A percentile compares a stretch with the other conserved stretches of the same genome.
These are phyloP conservation scores for Drosophila hamatofila DNA, from an alignment of 2,888 invertebrate species.

Conservation along the genomic window DNA sequence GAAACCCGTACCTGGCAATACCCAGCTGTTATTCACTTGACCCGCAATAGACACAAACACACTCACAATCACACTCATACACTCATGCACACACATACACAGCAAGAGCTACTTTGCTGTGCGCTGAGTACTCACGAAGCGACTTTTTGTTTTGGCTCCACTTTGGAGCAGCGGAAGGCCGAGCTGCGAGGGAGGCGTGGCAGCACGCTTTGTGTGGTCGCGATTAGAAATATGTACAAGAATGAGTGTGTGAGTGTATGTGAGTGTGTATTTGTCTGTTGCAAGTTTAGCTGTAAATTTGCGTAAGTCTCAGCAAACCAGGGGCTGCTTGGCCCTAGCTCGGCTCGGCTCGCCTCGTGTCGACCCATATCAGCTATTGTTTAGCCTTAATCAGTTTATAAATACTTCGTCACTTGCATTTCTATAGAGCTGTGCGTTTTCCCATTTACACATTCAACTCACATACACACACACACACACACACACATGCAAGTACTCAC, in stretches of 20 bases:
- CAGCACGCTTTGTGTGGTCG: constrained; percentile 48
- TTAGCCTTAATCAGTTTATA: constrained; percentile 76
- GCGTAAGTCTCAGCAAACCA: constrained; percentile 6
- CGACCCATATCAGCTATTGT: constrained; percentile 78
- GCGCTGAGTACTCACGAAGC: constrained; percentile 54
- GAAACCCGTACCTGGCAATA: constrained; percentile 3
- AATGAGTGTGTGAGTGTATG: background rate
- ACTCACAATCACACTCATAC: background rate
- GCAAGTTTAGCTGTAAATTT: constrained; percentile 32
- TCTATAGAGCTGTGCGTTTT: constrained; percentile 33
- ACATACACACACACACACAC: background rate
- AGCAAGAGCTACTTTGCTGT: constrained; percentile 69
- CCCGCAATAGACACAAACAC: constrained; percentile 5
- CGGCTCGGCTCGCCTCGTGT: constrained; percentile 4
- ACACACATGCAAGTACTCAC: constrained; percentile 26
- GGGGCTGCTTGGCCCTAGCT: no score
- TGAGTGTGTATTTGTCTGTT: constrained; percentile 12
- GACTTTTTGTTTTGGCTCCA: constrained; percentile 12
- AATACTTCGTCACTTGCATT: constrained; percentile 78
- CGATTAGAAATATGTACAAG: constrained; percentile 29
- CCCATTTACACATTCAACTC: constrained; percentile 17
- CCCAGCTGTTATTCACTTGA: constrained; percentile 46
- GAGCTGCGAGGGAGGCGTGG: background rate
- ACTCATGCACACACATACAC: constrained; percentile 11
- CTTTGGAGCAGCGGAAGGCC: background rate